phyloP scores from a whole-genome alignment of 37 sponge, comb jelly and placozoan genomes.

The Halisarca cf. caerulea region DNA sequence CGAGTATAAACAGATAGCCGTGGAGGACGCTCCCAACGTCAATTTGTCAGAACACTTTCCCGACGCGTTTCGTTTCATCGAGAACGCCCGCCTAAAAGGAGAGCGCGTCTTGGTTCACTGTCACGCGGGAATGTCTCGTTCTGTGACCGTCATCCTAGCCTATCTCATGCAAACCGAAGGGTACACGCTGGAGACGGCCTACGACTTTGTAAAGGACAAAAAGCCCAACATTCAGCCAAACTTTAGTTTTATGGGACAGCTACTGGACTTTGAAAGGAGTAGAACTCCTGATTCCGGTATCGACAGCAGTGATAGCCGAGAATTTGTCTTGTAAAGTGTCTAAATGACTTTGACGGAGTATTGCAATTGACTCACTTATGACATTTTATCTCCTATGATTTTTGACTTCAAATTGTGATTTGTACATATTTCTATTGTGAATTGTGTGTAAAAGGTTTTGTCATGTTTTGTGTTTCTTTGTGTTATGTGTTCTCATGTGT shows the following conservation, averaged over 20 bases:
- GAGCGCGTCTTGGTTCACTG: conserved; percentile 91
- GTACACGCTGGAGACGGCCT: conserved; percentile 68
- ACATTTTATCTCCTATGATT: neutral
- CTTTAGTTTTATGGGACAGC: conserved; percentile 90
- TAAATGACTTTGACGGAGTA: neutral
- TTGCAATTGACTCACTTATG: conserved; percentile 13
- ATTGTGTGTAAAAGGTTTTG: no score
- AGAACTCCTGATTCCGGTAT: conserved; percentile 62
- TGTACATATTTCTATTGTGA: no score
- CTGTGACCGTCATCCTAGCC: conserved; percentile 83
- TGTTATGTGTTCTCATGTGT: no score
- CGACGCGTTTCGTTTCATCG: conserved; percentile 85
- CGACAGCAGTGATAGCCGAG: conserved; percentile 10
- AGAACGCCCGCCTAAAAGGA: conserved; percentile 52
- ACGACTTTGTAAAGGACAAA: conserved; percentile 79
- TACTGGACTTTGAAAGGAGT: conserved; percentile 68
- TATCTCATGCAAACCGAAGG: conserved; percentile 83
- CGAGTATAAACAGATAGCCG: conserved; percentile 79
- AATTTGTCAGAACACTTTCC: conserved; percentile 68
- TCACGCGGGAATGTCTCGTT: conserved; percentile 87
- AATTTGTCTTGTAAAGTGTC: neutral
- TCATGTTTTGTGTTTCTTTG: no score
- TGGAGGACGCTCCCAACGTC: conserved; percentile 77
- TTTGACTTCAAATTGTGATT: neutral
- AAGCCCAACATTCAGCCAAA: conserved; percentile 81